Evolutionary conservation across 2,888 invertebrate genomes (phyloP).

Genomic region (Dicyrtomina minuta): DNA sequence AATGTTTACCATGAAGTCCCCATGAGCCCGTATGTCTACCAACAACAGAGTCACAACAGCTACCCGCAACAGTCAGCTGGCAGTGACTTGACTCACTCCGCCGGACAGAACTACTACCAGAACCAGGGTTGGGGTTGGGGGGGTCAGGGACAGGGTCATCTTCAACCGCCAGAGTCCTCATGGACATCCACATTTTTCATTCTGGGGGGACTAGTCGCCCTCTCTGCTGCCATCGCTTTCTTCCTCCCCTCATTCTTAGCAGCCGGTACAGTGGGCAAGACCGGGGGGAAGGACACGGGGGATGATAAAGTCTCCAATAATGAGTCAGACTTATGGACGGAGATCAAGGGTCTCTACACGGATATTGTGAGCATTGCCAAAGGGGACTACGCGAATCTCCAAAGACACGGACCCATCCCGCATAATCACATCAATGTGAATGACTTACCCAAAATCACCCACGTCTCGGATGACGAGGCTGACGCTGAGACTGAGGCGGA

Average conservation of each 20-base stretch:
- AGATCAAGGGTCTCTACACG: slow-evolving; percentile 51
- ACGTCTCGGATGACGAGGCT: slow-evolving; percentile 39
- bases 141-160: slow-evolving; percentile 3
- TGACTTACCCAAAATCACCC: slow-evolving; percentile 28
- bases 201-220: slow-evolving; percentile 49
- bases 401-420: neutral
- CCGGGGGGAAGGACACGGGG: slow-evolving; percentile 40
- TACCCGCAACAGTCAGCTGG: neutral
- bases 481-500: slow-evolving; percentile 1
- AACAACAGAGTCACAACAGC: neutral
- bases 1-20: slow-evolving; percentile 23
- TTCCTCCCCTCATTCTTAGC: slow-evolving; percentile 44
- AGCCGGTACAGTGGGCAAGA: slow-evolving; percentile 7
- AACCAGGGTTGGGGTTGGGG: slow-evolving; percentile 10
- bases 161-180: slow-evolving; percentile 22
- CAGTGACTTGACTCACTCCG: slow-evolving; percentile 6
- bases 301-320: slow-evolving; percentile 39
- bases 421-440: slow-evolving; percentile 28
- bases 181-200: slow-evolving; percentile 50
- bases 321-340: slow-evolving; percentile 46
- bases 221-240: slow-evolving; percentile 48
- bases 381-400: slow-evolving; percentile 42
- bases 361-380: slow-evolving; percentile 47
- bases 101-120: slow-evolving; percentile 22
- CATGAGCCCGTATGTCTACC: slow-evolving; percentile 1